A percentile compares a stretch with the other conserved stretches of the same genome.
Conservation (phyloP, 2,797 vertebrate species). For the Fratercula arctica region DNA sequence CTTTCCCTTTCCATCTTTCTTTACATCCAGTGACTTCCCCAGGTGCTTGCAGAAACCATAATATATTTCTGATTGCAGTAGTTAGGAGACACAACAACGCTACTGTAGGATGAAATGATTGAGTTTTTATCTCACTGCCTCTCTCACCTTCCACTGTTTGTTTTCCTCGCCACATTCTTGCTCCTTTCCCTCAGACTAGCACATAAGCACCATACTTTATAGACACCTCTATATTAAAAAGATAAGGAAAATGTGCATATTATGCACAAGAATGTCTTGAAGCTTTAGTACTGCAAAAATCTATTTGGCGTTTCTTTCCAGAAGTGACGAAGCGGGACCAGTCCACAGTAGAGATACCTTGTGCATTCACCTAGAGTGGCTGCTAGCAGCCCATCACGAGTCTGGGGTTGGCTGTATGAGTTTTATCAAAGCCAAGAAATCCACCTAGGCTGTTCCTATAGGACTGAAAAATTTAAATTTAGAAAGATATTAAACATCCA, state of each 20-base stretch:
- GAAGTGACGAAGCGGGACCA: fast-evolving
- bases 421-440: neutral
- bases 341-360: neutral
- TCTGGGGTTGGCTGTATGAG: neutral
- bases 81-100: neutral
- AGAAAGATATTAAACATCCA: neutral
- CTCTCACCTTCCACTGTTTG: neutral
- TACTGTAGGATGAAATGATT: neutral
- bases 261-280: neutral
- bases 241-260: neutral
- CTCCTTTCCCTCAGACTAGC: neutral
- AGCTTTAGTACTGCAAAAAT: neutral
- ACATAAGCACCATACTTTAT: neutral
- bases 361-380: neutral
- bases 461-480: neutral
- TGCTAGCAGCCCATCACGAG: neutral
- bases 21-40: neutral
- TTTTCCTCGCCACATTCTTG: neutral
- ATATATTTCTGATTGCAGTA: neutral
- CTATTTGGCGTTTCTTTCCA: neutral
- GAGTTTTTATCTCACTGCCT: neutral
- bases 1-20: neutral
- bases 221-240: neutral
- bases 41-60: neutral
- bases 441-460: neutral